phyloP scores from a whole-genome alignment of 2,797 vertebrate genomes.

The Lagorchestes hirsutus region DNA sequence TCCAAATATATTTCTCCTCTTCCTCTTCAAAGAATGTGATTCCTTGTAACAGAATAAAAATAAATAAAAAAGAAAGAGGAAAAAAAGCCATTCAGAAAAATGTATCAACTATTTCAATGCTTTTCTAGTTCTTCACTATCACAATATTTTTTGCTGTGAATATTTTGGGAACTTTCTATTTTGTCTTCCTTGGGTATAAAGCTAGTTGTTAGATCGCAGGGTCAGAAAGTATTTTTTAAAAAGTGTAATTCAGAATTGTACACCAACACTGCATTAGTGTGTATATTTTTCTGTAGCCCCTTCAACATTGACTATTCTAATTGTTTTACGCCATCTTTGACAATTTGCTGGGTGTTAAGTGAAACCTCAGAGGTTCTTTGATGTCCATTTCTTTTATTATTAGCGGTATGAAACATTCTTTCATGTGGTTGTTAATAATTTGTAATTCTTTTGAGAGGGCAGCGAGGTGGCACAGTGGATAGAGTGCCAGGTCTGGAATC shows the following conservation, averaged over 20 bases:
- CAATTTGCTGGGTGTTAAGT: background rate
- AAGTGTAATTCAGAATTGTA: background rate
- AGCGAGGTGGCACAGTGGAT: background rate
- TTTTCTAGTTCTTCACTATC: background rate
- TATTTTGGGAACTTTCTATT: background rate
- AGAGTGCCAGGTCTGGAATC: background rate
- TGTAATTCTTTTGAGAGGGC: background rate
- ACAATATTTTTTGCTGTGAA: background rate
- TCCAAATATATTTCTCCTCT: background rate
- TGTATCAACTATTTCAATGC: background rate
- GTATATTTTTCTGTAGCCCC: background rate
- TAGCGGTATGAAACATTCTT: background rate
- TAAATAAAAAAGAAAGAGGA: background rate
- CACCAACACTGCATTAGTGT: background rate
- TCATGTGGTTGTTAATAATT: background rate
- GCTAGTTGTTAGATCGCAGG: background rate
- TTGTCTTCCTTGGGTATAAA: background rate
- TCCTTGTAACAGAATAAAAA: background rate
- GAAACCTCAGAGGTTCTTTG: background rate
- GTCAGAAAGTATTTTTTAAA: background rate
- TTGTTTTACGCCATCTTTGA: background rate
- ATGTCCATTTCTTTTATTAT: background rate
- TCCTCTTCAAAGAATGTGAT: background rate
- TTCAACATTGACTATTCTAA: background rate
- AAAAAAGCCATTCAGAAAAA: background rate